Evolutionary conservation across 2,888 invertebrate genomes (phyloP).

Genomic region (Drosophila peninsularis): DNA sequence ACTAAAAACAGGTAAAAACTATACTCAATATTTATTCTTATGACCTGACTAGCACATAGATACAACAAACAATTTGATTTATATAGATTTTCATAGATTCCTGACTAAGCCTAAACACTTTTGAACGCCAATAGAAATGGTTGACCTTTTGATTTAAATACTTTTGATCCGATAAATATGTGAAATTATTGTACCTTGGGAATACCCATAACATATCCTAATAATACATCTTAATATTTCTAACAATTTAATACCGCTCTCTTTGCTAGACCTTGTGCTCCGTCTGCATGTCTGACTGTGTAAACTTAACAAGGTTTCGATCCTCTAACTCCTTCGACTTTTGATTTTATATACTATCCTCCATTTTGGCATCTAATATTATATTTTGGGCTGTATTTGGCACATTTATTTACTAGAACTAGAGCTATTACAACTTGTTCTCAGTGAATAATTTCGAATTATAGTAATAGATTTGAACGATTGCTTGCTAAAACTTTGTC

Average conservation of each 20-base stretch:
- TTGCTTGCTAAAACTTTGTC: constrained; percentile 44
- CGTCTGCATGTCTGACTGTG: constrained; percentile 27
- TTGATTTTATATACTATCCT: constrained; percentile 27
- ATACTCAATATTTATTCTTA: constrained; percentile 15
- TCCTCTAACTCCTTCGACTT: constrained; percentile 20
- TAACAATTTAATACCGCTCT: constrained; percentile 59
- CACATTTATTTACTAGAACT: constrained; percentile 71
- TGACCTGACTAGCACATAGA: constrained; percentile 19
- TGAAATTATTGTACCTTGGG: constrained; percentile 70
- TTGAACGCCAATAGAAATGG: constrained; percentile 30
- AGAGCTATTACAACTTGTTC: constrained; percentile 61
- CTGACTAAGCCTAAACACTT: constrained; percentile 43
- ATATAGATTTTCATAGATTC: constrained; percentile 37
- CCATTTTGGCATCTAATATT: constrained; percentile 32
- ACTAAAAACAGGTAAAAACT: constrained; percentile 46
- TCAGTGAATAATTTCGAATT: constrained; percentile 32
- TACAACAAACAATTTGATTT: constrained; percentile 28
- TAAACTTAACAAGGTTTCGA: constrained; percentile 69
- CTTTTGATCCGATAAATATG: constrained; percentile 63
- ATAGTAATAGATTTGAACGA: constrained; percentile 16
- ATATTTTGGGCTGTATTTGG: constrained; percentile 46
- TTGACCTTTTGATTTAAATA: constrained; percentile 64
- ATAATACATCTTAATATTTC: constrained; percentile 28
- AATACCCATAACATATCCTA: constrained; percentile 31
- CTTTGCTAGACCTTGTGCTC: background rate